Conservation (phyloP, 1,140 invertebrate genomes). For the Drosophila micromelanica region DNA sequence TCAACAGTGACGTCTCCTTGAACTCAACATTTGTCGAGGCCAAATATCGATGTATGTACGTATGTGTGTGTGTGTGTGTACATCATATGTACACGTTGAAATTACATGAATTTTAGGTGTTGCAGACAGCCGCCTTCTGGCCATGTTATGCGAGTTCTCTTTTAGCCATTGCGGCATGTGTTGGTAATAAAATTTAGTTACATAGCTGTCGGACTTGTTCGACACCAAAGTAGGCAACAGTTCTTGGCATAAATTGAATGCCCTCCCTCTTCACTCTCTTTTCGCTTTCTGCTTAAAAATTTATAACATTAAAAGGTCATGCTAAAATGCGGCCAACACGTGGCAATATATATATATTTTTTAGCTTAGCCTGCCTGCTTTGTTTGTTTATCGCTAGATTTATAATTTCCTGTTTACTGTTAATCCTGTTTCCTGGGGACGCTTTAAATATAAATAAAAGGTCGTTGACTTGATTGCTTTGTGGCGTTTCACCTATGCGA, state of each 20-base stretch:
- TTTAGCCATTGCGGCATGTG: slow-evolving; percentile 23
- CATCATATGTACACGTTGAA: slow-evolving; percentile 17
- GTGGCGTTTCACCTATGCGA: neutral
- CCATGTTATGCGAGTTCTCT: slow-evolving; percentile 29
- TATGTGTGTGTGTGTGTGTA: slow-evolving; percentile 3
- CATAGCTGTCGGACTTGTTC: slow-evolving; percentile 13
- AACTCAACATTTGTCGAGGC: slow-evolving; percentile 80
- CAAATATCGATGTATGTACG: slow-evolving; percentile 22
- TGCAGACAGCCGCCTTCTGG: slow-evolving; percentile 34
- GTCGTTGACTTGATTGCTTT: slow-evolving; percentile 6
- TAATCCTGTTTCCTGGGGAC: neutral
- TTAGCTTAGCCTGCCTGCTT: neutral
- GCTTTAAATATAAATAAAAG: neutral
- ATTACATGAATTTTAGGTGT: slow-evolving; percentile 31
- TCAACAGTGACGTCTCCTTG: slow-evolving; percentile 77
- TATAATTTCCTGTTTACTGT: slow-evolving; percentile 12
- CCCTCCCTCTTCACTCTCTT: neutral
- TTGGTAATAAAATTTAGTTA: slow-evolving; percentile 34
- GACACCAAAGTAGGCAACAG: slow-evolving; percentile 48
- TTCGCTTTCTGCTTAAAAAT: slow-evolving; percentile 47
- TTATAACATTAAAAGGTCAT: slow-evolving; percentile 49
- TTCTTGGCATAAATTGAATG: slow-evolving; percentile 18
- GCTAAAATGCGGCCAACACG: slow-evolving; percentile 13
- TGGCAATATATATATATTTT: slow-evolving; percentile 16
- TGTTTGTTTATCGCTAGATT: slow-evolving; percentile 11